These are phyloP conservation scores for Cardinalis cardinalis DNA, from an alignment of 2,113 vertebrate genomes.

Conservation along the genomic window DNA sequence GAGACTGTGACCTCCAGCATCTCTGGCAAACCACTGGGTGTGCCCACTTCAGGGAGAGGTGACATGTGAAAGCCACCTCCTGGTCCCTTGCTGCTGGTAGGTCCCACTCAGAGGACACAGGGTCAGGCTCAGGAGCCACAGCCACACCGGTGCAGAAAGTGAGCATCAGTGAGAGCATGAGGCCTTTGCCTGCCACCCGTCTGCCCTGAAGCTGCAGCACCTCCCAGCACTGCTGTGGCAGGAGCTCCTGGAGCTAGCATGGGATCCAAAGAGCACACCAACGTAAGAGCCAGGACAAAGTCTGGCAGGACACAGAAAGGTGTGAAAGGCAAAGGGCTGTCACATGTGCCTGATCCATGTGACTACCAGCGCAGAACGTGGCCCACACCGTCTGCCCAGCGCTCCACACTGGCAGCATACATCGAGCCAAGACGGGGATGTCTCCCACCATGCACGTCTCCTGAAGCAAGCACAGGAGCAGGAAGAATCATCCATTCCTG, in stretches of 20 bases:
- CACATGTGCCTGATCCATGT: neutral
- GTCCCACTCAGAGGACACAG: neutral
- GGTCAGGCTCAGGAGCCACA: neutral
- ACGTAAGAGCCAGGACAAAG: conserved; percentile 41
- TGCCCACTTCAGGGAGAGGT: neutral
- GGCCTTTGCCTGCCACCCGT: rapidly evolving
- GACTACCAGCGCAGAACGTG: rapidly evolving
- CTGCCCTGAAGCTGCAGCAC: rapidly evolving
- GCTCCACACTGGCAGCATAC: neutral
- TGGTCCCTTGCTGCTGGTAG: neutral
- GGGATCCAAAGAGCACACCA: neutral
- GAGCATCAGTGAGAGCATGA: neutral
- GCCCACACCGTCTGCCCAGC: rapidly evolving
- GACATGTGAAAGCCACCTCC: neutral
- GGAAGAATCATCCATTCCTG: neutral
- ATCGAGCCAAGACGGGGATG: rapidly evolving
- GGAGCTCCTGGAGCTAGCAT: neutral
- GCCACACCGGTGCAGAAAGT: rapidly evolving
- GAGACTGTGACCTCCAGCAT: neutral
- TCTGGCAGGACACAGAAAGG: neutral
- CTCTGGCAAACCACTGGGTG: neutral
- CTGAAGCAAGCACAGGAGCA: neutral
- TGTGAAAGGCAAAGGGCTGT: neutral
- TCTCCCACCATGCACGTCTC: rapidly evolving
- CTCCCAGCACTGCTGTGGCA: rapidly evolving